Percentiles rank a stretch among this genome's conserved stretches.
phyloP scores from a whole-genome alignment of 2,888 invertebrate species.

The Luperina testacea region DNA sequence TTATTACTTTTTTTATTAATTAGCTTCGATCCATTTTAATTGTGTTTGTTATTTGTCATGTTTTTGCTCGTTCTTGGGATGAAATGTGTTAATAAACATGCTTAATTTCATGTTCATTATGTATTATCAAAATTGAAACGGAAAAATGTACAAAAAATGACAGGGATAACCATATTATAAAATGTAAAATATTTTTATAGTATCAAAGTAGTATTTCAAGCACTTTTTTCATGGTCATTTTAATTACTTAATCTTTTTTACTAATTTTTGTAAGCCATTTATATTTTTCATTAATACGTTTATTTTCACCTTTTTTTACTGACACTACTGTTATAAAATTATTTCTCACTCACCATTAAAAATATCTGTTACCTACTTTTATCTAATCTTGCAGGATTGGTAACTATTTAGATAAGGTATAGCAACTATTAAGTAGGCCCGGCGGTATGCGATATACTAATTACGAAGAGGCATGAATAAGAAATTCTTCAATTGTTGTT shows the following conservation, averaged over 20 bases:
- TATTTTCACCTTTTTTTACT: slow-evolving; percentile 6
- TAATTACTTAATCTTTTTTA: not conserved
- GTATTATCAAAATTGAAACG: slow-evolving; percentile 6
- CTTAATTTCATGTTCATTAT: slow-evolving; percentile 25
- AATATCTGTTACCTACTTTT: slow-evolving; percentile 31
- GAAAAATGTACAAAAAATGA: slow-evolving; percentile 41
- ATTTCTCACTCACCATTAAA: slow-evolving; percentile 25
- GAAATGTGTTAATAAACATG: not conserved
- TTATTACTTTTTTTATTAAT: not conserved
- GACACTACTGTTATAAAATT: slow-evolving; percentile 8
- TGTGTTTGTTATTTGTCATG: not conserved
- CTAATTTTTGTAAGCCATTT: not conserved
- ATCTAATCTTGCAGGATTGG: slow-evolving; percentile 52
- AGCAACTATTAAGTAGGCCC: slow-evolving; percentile 29
- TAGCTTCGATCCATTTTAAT: not conserved
- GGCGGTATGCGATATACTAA: slow-evolving; percentile 31
- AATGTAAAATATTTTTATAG: slow-evolving; percentile 18
- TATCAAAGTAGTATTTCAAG: slow-evolving; percentile 16
- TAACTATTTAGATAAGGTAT: slow-evolving; percentile 25
- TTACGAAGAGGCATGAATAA: slow-evolving; percentile 52
- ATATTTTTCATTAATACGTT: not conserved
- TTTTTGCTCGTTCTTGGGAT: not conserved
- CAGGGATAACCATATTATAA: slow-evolving; percentile 23
- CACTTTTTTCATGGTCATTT: slow-evolving; percentile 10
- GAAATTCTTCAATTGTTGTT: slow-evolving; percentile 21